Evolutionary conservation across 2,113 vertebrate genomes (phyloP).

Genomic region (Leptobrachium ailaonicum): DNA sequence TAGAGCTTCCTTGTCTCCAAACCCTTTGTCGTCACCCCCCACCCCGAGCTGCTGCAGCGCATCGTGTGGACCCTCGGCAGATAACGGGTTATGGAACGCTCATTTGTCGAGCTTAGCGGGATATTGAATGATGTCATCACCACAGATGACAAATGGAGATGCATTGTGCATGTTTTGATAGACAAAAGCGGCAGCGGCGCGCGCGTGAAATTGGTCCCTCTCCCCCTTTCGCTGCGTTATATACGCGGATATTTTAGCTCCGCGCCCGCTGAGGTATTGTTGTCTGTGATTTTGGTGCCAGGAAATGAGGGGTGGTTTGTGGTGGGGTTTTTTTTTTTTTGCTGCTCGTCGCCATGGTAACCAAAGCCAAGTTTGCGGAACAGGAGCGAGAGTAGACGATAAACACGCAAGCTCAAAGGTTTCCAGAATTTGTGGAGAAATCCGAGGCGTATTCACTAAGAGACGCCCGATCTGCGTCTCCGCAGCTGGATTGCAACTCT

Average conservation of each 20-base stretch:
- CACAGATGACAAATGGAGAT: constrained; percentile 3
- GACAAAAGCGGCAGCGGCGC: background rate
- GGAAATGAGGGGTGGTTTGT: constrained; percentile 12
- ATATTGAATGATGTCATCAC: constrained; percentile 4
- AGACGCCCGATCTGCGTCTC: no score
- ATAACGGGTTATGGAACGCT: background rate
- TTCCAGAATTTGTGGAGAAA: no score
- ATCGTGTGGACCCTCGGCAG: background rate
- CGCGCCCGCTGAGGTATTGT: background rate
- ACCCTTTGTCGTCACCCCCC: background rate
- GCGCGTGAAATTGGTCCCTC: background rate
- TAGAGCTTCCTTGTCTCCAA: constrained; percentile 16
- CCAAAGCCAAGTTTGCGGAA: background rate
- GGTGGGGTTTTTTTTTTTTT: background rate
- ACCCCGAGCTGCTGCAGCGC: background rate
- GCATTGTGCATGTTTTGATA: background rate
- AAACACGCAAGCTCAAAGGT: background rate
- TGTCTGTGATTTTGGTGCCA: background rate
- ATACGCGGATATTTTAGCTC: background rate
- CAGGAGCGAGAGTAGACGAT: background rate
- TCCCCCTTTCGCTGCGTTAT: background rate
- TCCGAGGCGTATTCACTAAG: no score
- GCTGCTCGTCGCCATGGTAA: constrained; percentile 30
- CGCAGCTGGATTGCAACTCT: no score
- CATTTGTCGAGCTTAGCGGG: background rate